Evolutionary conservation across 1,140 invertebrate genomes (phyloP), one percentile per base, ranked within the genome.

Genomic region (Drosophila micromelanica): DNA sequence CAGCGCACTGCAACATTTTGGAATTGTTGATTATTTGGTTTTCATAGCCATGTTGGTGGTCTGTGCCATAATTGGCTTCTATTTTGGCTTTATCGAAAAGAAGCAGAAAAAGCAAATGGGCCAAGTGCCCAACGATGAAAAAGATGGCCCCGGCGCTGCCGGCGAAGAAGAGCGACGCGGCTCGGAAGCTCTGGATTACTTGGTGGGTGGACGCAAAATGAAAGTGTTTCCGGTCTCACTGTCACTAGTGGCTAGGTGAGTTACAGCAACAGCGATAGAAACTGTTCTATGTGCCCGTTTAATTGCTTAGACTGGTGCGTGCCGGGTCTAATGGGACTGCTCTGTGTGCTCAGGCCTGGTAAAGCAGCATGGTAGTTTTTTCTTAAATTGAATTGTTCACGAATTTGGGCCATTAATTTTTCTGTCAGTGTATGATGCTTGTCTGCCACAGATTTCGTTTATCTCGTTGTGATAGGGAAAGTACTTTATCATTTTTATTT

Each of bases 171-270:
- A 94, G 57, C 94, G 84, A 27, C 80, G 85, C 32, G 90, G 80
- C 37, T 91, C 91, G 1, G 91, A 90, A 54, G 90, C 91, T 17
- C 72, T 91, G 67, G 96, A 98, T 79, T 98, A 98, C 91, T 93
- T 98, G 38, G 95, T 98, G 76, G 97, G 96, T 6, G 96, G 96
- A 17, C 94, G 96, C 64, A 95, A 96, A 78, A 97, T 98, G 96
- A 94, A 94, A 57, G 93, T 96, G 9, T 93, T 97, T 81, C 96
- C 97, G 1, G 95, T 97, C 20, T 95, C 96, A 62, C 94, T 97
- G 92, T 97, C 96, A 17, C 92, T 98, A 11, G 94, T 97, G 64
- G 96, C 97, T 42, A 96, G 95, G 94, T 96, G 93, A 93, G 89
- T 82, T 78, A 80, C 62, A 69, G 9, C 11, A 43, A 43, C 32